Percentiles rank a stretch among this genome's conserved stretches.
Evolutionary conservation across 2,888 invertebrate species (phyloP).

Genomic region (Drosophila yooni): DNA sequence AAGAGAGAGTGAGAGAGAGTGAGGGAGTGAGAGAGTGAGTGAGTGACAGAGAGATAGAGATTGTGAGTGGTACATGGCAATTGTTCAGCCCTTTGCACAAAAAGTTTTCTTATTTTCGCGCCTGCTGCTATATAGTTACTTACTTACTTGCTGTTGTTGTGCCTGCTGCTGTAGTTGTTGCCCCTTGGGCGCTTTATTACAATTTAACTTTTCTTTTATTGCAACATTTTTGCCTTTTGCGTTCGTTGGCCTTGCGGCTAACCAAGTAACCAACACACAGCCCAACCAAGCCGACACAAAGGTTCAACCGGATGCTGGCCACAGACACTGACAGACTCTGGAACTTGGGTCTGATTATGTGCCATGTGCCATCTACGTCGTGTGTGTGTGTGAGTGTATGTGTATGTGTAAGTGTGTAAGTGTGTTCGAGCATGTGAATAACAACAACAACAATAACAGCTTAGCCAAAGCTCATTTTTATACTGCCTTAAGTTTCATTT

Average conservation of each 20-base stretch:
- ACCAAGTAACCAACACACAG: constrained; percentile 46
- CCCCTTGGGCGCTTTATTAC: constrained; percentile 74
- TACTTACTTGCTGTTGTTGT: constrained; percentile 20
- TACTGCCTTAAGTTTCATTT: constrained; percentile 52
- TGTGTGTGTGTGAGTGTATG: neutral
- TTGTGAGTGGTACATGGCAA: constrained; percentile 50
- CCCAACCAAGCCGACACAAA: constrained; percentile 13
- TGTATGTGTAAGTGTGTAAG: constrained; percentile 6
- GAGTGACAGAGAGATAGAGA: neutral
- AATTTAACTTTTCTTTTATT: constrained; percentile 79
- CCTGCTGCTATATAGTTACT: constrained; percentile 47
- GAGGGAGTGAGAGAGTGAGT: neutral
- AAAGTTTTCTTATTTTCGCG: constrained; percentile 71
- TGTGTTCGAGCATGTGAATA: constrained; percentile 23
- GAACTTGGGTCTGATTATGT: constrained; percentile 58
- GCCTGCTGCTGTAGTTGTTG: constrained; percentile 35
- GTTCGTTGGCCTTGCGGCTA: constrained; percentile 56
- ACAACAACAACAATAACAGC: constrained; percentile 21
- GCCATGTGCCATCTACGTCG: constrained; percentile 23
- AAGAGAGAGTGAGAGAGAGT: neutral
- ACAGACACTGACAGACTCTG: constrained; percentile 36
- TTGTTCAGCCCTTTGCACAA: constrained; percentile 63
- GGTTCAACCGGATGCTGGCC: constrained; percentile 35
- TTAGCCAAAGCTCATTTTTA: constrained; percentile 49
- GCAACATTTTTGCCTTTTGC: constrained; percentile 67